A percentile compares a stretch with the other conserved stretches of the same genome.
Evolutionary conservation across 2,113 vertebrate genomes (phyloP).

Genomic region (Theristicus caerulescens): DNA sequence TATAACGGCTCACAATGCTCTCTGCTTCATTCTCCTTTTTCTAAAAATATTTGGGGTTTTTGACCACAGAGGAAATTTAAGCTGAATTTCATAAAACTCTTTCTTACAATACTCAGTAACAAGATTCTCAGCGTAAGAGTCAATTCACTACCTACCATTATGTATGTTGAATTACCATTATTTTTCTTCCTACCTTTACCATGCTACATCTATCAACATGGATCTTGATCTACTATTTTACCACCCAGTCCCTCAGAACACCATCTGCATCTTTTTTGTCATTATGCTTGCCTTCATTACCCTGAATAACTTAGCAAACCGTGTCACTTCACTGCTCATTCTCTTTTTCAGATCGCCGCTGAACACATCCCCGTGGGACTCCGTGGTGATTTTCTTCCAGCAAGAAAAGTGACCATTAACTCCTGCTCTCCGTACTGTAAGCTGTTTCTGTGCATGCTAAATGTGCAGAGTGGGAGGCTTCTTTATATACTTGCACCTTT

Average conservation of each 20-base stretch:
- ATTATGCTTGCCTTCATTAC: conserved; percentile 3
- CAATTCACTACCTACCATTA: neutral
- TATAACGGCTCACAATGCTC: neutral
- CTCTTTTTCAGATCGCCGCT: neutral
- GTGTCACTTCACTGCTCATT: neutral
- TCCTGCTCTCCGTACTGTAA: neutral
- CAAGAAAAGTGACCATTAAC: conserved; percentile 27
- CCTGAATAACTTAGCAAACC: neutral
- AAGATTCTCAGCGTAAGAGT: neutral
- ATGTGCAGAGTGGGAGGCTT: neutral
- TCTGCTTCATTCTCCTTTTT: neutral
- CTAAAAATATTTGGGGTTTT: neutral
- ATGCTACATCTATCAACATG: accelerated
- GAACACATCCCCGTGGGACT: neutral
- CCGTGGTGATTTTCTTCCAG: neutral
- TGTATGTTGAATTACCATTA: neutral
- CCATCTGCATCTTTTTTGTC: neutral
- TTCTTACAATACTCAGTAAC: neutral
- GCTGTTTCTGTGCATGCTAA: neutral
- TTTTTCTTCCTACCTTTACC: neutral
- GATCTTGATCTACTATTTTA: neutral
- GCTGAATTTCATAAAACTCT: neutral
- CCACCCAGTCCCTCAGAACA: neutral
- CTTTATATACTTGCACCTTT: neutral
- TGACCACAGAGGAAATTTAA: neutral